Evolutionary conservation across 1,140 invertebrate genomes (phyloP), one percentile per base, ranked within the genome.

Genomic region (Teleopsis dalmanni): DNA sequence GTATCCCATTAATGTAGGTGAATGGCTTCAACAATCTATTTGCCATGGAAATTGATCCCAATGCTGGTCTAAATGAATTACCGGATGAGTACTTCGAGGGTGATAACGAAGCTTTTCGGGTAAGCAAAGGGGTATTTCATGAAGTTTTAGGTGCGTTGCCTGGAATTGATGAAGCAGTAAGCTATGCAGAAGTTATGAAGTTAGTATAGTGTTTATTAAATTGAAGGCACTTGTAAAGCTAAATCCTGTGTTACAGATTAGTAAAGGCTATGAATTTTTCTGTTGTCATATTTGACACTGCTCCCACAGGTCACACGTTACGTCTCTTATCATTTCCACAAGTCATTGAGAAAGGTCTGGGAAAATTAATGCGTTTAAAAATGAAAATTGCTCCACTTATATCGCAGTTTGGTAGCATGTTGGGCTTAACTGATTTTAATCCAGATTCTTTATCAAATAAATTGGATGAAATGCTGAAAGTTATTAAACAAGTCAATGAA

Each of bases 1-100:
- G 7, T 37, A 11, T n/a, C n/a, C n/a, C n/a, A n/a, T n/a, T 1
- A 3, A 14, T 18, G 14, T 2, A 66, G 62, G 67, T 71, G 0
- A 70, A 64, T 55, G 68, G 68, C 11, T 65, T 71, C 36, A 57
- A 59, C 31, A 99, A 99, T 74, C 75, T 99, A 8, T 98, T 83
- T 78, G 96, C 96, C 4, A 99, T 99, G 97, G 95, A 98, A 81
- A 93, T 98, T 52, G 95, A 98, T 76, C 95, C 95, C 2, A 93
- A 91, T 75, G 83, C 89, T 4, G 91, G 91, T 3, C 77, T 91
- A n/a, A 87, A 83, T 53, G 94, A 98, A 70, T 72, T 98, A 16
- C 93, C 94, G 2, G 93, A 98, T 56, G 93, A 97, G 72, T 96
- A 94, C 70, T 95, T 97, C 75, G 89, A 92, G 61, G 82, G 77